Evolutionary conservation across 2,888 invertebrate species (phyloP), one percentile per base, ranked within the genome.

Genomic region (Bhutanitis thaidina): DNA sequence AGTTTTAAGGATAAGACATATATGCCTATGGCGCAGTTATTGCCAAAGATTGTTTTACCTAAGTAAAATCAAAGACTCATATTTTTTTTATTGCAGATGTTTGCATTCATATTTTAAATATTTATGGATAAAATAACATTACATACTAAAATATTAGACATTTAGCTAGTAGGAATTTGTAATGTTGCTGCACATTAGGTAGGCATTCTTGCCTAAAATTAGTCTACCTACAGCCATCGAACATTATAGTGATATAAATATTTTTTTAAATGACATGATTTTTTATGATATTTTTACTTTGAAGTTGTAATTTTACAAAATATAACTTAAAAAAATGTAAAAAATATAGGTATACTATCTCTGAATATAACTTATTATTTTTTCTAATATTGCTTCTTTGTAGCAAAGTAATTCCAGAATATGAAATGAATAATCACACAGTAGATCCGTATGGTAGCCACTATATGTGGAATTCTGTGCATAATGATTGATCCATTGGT

Each of bases 11-110:
- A 41, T 35, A 27, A 30, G 40, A 40, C 36, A 30, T 30, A 32
- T 44, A 29, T 36, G 49, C 36, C 40, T 20, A 36, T 37, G 41
- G 46, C 36, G 41, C 20, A 41, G 29, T 41, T 46, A 32, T 52
- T 52, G 51, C 51, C 51, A 52, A 52, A 52, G 51, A 52, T 52
- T 46, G 44, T 30, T 36, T 39, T 36, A 43, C 51, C 51, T 52
- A 52, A 52, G 46, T 52, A 46, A 51, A 52, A 46, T 46, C 45
- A 51, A 46, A 51, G 45, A 52, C 46, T 46, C 49, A 38, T 52
- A 41, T 44, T 44, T 43, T 39, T 51, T 27, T 39, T 40, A 40
- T 35, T 39, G 25, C 15, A n/a, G 44, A 45, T 51, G 9, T 45
- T 36, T 40, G 29, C 25, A 43, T 39, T 46, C 10, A 27, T 30